A percentile compares a stretch with the other conserved stretches of the same genome.
phyloP scores from a whole-genome alignment of 2,113 vertebrate genomes.

The Chelonoidis abingdonii region DNA sequence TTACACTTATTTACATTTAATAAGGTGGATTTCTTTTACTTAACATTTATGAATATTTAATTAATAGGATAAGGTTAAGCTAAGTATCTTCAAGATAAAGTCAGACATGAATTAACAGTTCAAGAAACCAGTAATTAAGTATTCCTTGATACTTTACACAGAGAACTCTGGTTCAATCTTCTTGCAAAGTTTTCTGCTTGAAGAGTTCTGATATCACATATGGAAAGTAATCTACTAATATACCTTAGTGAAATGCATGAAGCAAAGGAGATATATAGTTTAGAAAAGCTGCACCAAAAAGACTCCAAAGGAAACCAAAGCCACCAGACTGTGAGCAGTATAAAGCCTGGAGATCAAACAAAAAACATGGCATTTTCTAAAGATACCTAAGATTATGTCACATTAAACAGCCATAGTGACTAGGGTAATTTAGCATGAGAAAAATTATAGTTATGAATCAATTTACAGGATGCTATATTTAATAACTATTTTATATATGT shows the following conservation, averaged over 20 bases:
- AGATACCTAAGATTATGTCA: background rate
- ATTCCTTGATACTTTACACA: background rate
- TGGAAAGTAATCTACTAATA: background rate
- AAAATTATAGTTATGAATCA: background rate
- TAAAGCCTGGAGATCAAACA: background rate
- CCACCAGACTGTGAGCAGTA: background rate
- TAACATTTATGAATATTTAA: no score
- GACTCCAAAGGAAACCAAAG: background rate
- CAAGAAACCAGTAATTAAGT: background rate
- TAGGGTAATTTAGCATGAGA: background rate
- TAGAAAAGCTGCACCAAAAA: background rate
- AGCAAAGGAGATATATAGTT: background rate
- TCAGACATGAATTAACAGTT: background rate
- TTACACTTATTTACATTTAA: background rate
- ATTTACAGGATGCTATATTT: background rate
- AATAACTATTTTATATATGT: background rate
- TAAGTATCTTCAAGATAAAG: background rate
- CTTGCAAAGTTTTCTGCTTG: background rate
- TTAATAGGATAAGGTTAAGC: background rate
- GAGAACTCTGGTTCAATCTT: rapidly evolving
- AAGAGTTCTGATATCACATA: background rate
- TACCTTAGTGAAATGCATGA: background rate
- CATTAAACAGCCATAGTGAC: background rate
- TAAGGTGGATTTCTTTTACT: background rate
- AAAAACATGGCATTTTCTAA: background rate